Percentiles rank a stretch among this genome's conserved stretches.
These are phyloP conservation scores for Propithecus perrieri DNA, from an alignment of 2,797 vertebrate genomes.

Conservation along the genomic window DNA sequence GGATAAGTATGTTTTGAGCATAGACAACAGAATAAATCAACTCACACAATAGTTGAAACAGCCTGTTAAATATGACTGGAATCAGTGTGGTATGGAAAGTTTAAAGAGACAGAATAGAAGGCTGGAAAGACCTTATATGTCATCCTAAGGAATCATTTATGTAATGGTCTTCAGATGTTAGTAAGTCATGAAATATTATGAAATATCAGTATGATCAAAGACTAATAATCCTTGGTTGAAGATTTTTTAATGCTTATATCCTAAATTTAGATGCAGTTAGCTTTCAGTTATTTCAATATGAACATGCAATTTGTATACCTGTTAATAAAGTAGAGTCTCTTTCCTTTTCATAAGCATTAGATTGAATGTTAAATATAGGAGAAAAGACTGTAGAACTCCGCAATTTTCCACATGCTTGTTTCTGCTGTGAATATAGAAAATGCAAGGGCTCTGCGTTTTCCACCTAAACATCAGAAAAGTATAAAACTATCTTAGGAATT, in stretches of 20 bases:
- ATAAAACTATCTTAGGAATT: conserved; percentile 40
- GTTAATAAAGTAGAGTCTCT: background rate
- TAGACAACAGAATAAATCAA: background rate
- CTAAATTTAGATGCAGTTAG: conserved; percentile 2
- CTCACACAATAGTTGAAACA: background rate
- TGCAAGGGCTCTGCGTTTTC: background rate
- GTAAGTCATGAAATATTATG: background rate
- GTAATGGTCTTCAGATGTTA: background rate
- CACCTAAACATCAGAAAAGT: conserved; percentile 26
- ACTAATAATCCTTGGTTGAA: background rate
- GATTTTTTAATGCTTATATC: background rate
- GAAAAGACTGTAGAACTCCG: background rate
- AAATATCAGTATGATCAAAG: background rate
- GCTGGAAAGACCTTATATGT: background rate
- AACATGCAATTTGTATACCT: conserved; percentile 41
- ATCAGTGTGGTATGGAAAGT: background rate
- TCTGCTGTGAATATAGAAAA: background rate
- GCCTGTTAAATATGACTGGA: background rate
- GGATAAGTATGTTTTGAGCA: background rate
- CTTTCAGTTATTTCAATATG: conserved; percentile 15
- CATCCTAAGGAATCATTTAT: background rate
- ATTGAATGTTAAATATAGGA: background rate
- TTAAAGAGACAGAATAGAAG: background rate
- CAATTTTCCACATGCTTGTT: background rate
- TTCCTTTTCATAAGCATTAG: background rate